These are phyloP conservation scores for Gymnosoma rotundatum DNA, from an alignment of 2,888 invertebrate genomes.

Conservation along the genomic window DNA sequence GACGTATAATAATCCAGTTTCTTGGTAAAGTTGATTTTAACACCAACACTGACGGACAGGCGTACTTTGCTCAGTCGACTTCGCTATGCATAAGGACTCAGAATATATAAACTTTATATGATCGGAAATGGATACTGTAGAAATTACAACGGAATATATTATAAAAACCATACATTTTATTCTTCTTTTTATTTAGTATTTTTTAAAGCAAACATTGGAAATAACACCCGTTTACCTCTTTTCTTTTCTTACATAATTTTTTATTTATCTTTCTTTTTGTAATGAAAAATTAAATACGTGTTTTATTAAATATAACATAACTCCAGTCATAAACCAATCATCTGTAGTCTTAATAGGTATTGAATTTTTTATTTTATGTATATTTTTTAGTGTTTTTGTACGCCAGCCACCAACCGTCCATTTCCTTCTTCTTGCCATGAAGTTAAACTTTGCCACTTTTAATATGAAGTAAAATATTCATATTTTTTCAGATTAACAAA, in stretches of 20 bases:
- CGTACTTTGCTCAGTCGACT: too few species aligned
- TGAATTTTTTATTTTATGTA: conserved; percentile 14
- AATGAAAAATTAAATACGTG: background rate
- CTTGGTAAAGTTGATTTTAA: too few species aligned
- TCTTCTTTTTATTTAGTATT: too few species aligned
- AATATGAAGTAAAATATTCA: conserved; percentile 40
- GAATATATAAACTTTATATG: too few species aligned
- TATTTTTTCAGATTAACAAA: conserved; percentile 48
- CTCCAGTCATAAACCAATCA: conserved; percentile 58
- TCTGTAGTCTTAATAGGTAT: conserved; percentile 38
- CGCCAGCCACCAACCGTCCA: background rate
- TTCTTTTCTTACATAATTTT: background rate
- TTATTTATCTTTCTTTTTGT: background rate
- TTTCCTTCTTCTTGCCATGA: background rate
- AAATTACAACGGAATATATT: too few species aligned
- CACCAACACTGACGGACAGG: too few species aligned
- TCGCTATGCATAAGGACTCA: too few species aligned
- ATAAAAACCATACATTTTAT: too few species aligned
- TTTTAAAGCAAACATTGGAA: too few species aligned
- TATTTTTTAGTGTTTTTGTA: background rate
- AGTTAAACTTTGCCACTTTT: conserved; percentile 34
- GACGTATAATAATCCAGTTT: too few species aligned
- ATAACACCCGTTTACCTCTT: too few species aligned
- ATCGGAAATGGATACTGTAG: too few species aligned
- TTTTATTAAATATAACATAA: background rate